phyloP scores from a whole-genome alignment of 2,113 vertebrate genomes.

The Nerophis lumbriciformis region DNA sequence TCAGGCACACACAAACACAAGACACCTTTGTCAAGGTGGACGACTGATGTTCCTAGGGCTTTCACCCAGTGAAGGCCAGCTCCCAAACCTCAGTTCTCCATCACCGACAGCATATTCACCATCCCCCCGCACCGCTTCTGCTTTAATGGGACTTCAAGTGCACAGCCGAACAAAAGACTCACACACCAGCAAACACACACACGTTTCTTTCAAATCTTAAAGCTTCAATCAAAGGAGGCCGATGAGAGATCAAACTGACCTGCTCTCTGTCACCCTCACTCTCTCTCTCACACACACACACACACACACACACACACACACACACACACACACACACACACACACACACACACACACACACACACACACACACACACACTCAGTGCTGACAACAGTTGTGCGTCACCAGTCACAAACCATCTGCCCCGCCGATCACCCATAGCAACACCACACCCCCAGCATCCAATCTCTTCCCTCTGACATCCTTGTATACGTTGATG shows the following conservation, averaged over 20 bases:
- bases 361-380: not conserved
- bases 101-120: constrained; percentile 21
- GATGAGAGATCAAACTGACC: constrained; percentile 22
- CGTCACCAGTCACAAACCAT: constrained; percentile 26
- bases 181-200: constrained; percentile 21
- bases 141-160: constrained; percentile 50
- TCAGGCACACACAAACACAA: constrained; percentile 16
- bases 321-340: not conserved
- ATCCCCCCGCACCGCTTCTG: constrained; percentile 21
- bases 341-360: too few relatives aligned
- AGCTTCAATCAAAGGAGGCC: constrained; percentile 23
- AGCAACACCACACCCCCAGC: constrained; percentile 12
- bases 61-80: constrained; percentile 42
- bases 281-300: constrained; percentile 14
- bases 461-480: constrained; percentile 11
- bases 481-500: constrained; percentile 12
- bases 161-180: constrained; percentile 34
- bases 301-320: constrained; percentile 8
- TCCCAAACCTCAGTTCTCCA: constrained; percentile 26
- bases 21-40: constrained; percentile 32
- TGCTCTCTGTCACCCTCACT: constrained; percentile 10
- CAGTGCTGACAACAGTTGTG: not conserved
- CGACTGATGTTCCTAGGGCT: constrained; percentile 39
- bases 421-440: constrained; percentile 30
- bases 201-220: constrained; percentile 26